Percentiles rank a stretch among this genome's conserved stretches.
phyloP scores from a whole-genome alignment of 2,888 invertebrate genomes.

The Abrostola triplasia region DNA sequence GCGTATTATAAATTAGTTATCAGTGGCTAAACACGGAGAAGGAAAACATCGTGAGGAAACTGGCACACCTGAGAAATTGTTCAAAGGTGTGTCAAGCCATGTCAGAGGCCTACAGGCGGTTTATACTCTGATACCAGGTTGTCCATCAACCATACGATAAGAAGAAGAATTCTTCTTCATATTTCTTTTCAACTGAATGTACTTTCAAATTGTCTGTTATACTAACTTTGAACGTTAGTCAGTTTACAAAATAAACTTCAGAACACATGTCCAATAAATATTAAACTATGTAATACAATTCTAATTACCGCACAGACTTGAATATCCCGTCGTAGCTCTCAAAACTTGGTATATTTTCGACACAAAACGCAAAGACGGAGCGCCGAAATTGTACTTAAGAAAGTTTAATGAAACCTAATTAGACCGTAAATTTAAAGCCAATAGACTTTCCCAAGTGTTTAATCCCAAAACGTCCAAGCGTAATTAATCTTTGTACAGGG shows the following conservation, averaged over 20 bases:
- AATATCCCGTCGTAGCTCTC: constrained; percentile 10
- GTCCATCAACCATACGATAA: no score
- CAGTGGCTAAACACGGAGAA: no score
- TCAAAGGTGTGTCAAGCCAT: no score
- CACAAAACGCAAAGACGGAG: constrained; percentile 45
- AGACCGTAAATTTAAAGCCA: constrained; percentile 72
- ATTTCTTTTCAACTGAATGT: no score
- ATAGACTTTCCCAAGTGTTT: constrained; percentile 70
- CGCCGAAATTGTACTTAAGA: constrained; percentile 57
- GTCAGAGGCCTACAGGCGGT: no score
- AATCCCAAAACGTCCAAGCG: constrained; percentile 67
- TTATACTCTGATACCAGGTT: no score
- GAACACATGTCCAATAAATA: constrained; percentile 1
- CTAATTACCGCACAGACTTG: constrained; percentile 1
- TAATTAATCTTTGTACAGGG: constrained; percentile 65
- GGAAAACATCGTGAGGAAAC: no score
- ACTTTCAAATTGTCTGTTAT: no score
- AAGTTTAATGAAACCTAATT: constrained; percentile 72
- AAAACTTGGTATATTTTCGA: constrained; percentile 46
- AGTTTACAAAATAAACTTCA: not conserved
- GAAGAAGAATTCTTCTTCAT: no score
- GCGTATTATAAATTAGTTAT: no score
- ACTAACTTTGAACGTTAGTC: no score
- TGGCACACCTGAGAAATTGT: no score
- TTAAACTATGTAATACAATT: not conserved